Conservation (phyloP, 2,797 vertebrate genomes). For the Cynopterus sphinx region DNA sequence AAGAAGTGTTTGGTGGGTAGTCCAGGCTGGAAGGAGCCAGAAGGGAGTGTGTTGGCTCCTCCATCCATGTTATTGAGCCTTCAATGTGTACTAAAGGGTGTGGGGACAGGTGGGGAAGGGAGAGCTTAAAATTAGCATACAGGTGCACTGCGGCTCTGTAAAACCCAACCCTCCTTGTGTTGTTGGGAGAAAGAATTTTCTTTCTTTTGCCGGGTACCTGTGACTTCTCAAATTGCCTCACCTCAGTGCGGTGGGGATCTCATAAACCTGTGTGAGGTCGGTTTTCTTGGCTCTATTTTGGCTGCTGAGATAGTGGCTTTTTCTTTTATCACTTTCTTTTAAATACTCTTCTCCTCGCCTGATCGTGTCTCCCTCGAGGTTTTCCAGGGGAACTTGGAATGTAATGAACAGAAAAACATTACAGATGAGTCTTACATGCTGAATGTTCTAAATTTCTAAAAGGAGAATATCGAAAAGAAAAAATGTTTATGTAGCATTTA, state of each 20-base stretch:
- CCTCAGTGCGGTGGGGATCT: neutral
- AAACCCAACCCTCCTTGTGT: neutral
- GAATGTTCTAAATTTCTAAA: neutral
- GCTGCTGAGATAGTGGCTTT: neutral
- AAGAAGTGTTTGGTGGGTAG: neutral
- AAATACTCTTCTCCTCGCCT: neutral
- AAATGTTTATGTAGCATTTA: neutral
- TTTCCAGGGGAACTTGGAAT: neutral
- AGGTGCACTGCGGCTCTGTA: neutral
- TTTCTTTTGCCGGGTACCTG: neutral
- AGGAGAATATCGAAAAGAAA: neutral
- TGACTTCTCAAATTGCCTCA: neutral
- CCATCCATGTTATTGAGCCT: neutral
- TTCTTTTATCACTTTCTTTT: neutral
- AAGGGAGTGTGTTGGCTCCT: too few relatives aligned
- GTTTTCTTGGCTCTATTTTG: neutral
- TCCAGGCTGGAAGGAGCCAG: neutral
- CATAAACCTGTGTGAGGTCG: too few relatives aligned
- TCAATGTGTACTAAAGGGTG: rapidly evolving
- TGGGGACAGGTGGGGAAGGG: neutral
- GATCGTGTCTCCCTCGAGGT: neutral
- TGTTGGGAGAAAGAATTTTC: neutral
- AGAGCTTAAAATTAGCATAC: neutral
- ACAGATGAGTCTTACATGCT: neutral
- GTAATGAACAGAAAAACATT: neutral